Percentiles rank a stretch among this genome's conserved stretches.
These are phyloP conservation scores for Osmerus mordax DNA, from an alignment of 2,113 vertebrate genomes.

Conservation along the genomic window DNA sequence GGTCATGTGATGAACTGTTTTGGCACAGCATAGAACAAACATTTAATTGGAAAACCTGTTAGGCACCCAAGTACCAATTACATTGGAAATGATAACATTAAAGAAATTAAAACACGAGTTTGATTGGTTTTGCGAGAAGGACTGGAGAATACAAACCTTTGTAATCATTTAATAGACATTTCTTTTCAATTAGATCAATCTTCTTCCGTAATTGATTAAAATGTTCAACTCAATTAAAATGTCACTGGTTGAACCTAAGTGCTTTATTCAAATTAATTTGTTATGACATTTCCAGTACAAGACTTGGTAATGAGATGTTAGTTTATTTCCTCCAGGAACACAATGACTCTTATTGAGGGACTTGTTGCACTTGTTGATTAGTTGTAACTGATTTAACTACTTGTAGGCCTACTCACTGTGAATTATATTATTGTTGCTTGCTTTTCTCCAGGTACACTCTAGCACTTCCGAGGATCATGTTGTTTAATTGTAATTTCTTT, in stretches of 20 bases:
- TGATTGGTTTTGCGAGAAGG: slow-evolving; percentile 68
- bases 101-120: slow-evolving; percentile 75
- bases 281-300: slow-evolving; percentile 70
- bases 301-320: slow-evolving; percentile 55
- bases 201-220: slow-evolving; percentile 70
- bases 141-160: slow-evolving; percentile 67
- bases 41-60: slow-evolving; percentile 72
- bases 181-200: slow-evolving; percentile 76
- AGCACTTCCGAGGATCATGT: too few species aligned
- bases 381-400: too few species aligned
- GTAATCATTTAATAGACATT: slow-evolving; percentile 77
- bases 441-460: too few species aligned
- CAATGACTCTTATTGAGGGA: too few species aligned
- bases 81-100: slow-evolving; percentile 75
- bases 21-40: slow-evolving; percentile 56
- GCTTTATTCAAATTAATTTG: slow-evolving; percentile 70
- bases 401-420: too few species aligned
- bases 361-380: too few species aligned
- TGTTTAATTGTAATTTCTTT: too few species aligned
- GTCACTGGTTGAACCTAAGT: slow-evolving; percentile 60
- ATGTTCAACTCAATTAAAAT: slow-evolving; percentile 73
- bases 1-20: slow-evolving; percentile 40
- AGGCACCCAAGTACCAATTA: slow-evolving; percentile 72
- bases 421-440: too few species aligned
- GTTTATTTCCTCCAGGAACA: too few species aligned